Percentiles rank a stretch among this genome's conserved stretches.
phyloP scores from a whole-genome alignment of 2,888 invertebrate species.

The Sialis lutaria region DNA sequence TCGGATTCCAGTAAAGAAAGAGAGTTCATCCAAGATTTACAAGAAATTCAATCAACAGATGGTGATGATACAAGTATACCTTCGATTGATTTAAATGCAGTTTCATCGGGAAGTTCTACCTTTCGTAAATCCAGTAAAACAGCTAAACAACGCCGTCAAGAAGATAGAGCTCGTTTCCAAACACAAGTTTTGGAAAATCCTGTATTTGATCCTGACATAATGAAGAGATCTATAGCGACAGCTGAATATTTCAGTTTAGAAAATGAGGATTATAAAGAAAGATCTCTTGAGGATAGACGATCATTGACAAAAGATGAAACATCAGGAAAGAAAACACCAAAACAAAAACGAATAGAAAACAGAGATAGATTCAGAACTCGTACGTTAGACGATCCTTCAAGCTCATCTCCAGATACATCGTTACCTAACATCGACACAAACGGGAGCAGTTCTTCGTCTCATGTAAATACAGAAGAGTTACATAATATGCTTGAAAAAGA shows the following conservation, averaged over 20 bases:
- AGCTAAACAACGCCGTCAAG: conserved; percentile 45
- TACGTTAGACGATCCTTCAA: conserved; percentile 38
- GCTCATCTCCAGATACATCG: conserved; percentile 33
- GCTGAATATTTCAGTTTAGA: conserved; percentile 5
- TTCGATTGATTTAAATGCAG: too few relatives aligned
- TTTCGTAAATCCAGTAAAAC: conserved; percentile 25
- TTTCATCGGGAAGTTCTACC: conserved; percentile 6
- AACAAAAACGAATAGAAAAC: conserved; percentile 42
- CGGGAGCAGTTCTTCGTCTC: conserved; percentile 9
- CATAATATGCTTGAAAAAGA: conserved; percentile 33
- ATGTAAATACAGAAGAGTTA: conserved; percentile 22
- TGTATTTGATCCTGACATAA: conserved; percentile 6
- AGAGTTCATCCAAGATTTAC: conserved; percentile 28
- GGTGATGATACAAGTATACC: conserved; percentile 25
- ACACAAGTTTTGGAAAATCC: conserved; percentile 34
- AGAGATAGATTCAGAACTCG: conserved; percentile 59
- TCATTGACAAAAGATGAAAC: background rate
- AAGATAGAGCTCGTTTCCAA: conserved; percentile 51
- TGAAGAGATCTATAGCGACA: conserved; percentile 6
- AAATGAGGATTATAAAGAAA: conserved; percentile 8
- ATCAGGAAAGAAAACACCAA: conserved; percentile 26
- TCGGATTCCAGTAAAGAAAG: conserved; percentile 32
- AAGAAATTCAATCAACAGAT: conserved; percentile 25
- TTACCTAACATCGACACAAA: conserved; percentile 11
- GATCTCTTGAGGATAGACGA: conserved; percentile 1